These are phyloP conservation scores for Cotesia chilonis DNA, from an alignment of 1,140 invertebrate species.

Conservation along the genomic window DNA sequence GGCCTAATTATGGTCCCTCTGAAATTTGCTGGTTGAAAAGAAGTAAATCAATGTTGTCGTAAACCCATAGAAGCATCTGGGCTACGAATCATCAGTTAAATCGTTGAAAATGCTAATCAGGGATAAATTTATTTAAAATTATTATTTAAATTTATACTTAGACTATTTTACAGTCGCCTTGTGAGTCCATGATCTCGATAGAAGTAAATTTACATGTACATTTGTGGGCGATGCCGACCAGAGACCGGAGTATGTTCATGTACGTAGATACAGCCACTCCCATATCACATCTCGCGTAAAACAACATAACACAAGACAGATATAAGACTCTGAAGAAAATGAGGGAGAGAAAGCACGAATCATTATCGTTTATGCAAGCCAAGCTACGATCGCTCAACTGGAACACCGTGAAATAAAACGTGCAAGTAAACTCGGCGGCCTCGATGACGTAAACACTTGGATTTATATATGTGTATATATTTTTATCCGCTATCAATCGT, in stretches of 20 bases:
- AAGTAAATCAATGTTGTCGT: no score
- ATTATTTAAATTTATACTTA: no score
- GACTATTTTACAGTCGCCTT: neutral
- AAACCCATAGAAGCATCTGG: no score
- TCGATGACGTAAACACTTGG: conserved; percentile 37
- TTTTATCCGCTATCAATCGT: conserved; percentile 2
- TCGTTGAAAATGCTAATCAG: no score
- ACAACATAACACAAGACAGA: neutral
- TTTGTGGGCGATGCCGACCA: no score
- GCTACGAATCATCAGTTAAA: no score
- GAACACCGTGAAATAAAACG: conserved; percentile 43
- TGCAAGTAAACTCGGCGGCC: conserved; percentile 19
- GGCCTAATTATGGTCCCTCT: no score
- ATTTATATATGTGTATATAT: neutral
- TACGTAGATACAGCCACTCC: conserved; percentile 39
- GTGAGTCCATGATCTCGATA: conserved; percentile 7
- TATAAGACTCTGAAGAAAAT: neutral
- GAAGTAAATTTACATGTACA: no score
- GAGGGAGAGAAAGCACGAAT: neutral
- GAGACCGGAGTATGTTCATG: neutral
- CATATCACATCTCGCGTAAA: conserved; percentile 29
- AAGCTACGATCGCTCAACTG: conserved; percentile 47
- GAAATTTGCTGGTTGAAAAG: no score
- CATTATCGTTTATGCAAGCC: conserved; percentile 46
- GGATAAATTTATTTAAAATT: no score